Base-by-base conservation (phyloP, 2,797 vertebrate species). In the Ataeniobius toweri region DNA sequence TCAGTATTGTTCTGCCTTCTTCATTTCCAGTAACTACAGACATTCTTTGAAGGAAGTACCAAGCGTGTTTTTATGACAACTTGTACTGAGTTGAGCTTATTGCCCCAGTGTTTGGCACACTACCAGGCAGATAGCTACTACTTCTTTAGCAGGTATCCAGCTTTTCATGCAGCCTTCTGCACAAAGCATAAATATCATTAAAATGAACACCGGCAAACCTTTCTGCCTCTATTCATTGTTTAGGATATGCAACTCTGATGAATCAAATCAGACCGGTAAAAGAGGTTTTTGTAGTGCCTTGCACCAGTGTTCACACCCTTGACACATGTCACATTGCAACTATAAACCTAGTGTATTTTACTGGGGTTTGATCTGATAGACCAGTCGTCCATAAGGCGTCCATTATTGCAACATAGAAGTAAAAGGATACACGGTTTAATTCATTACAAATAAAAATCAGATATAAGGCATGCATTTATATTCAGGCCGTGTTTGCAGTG, bases 11-110 rank as follows among this genome's bases (percentile, higher is more conserved):
- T 73, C 61, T 58, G 80, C 26, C 55, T 86, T 22, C 2, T 18
- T 88, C 65, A 81, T 86, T 86, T 85, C 71, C 77, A 83, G 71
- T 63, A 71, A 55, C 10, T 46, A 5, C 71, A 61, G 50, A 69
- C 61, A 73, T 6, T 53, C 36, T 18, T 31, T 28, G 31, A 28
- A 65, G 72, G 72, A 79, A 84, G 69, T 75, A 50, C 59, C 77
- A 71, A 4, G 56, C 22, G 26, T 77, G 61, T 53, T 78, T 8
- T 28, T 12, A 3, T 22, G 22, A 41, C 75, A 59, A 61, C 28
- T 2, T 65, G 50, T 8, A 0, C 3, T 22, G 61, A 74, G 68
- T 58, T 48, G 63, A 65, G 51, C 48, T 28, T 53, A 53, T 70
- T 70, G 22, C 26, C 13, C 41, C 55, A 70, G 74, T 14, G 18